Evolutionary conservation across 2,113 vertebrate genomes (phyloP).

Genomic region (Datnioides undecimradiatus): DNA sequence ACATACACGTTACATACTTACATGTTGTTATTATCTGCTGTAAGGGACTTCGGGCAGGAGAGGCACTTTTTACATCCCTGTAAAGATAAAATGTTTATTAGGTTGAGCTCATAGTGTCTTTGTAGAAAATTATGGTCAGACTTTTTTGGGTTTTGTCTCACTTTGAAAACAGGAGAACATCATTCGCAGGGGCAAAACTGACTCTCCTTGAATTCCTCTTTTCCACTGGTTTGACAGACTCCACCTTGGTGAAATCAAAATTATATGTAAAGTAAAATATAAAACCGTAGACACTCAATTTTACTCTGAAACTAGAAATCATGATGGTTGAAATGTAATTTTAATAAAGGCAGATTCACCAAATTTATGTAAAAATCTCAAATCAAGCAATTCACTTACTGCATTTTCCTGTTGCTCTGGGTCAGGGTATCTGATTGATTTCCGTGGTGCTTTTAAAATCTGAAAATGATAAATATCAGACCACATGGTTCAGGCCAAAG

Average conservation of each 20-base stretch:
- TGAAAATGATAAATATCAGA: constrained; percentile 50
- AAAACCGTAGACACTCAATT: neutral
- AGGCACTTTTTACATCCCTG: constrained; percentile 80
- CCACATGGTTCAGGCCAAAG: neutral
- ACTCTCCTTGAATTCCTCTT: constrained; percentile 84
- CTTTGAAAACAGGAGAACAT: constrained; percentile 82
- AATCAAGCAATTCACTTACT: constrained; percentile 60
- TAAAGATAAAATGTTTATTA: constrained; percentile 37
- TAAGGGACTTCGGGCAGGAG: constrained; percentile 63
- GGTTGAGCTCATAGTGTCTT: neutral
- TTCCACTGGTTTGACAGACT: constrained; percentile 72
- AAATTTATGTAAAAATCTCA: neutral
- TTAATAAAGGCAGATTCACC: neutral
- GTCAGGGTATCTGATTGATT: constrained; percentile 66
- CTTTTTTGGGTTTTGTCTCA: constrained; percentile 54
- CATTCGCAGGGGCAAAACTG: constrained; percentile 84
- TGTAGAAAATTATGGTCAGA: neutral
- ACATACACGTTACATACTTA: constrained; percentile 40
- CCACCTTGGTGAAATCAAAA: constrained; percentile 70
- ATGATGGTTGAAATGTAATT: neutral
- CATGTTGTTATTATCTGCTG: constrained; percentile 62
- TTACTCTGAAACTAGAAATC: neutral
- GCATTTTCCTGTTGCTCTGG: constrained; percentile 72
- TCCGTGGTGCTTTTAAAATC: constrained; percentile 84
- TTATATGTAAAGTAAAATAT: neutral